Conservation (phyloP, 1,140 invertebrate genomes). For the Probaryconus sp. region DNA sequence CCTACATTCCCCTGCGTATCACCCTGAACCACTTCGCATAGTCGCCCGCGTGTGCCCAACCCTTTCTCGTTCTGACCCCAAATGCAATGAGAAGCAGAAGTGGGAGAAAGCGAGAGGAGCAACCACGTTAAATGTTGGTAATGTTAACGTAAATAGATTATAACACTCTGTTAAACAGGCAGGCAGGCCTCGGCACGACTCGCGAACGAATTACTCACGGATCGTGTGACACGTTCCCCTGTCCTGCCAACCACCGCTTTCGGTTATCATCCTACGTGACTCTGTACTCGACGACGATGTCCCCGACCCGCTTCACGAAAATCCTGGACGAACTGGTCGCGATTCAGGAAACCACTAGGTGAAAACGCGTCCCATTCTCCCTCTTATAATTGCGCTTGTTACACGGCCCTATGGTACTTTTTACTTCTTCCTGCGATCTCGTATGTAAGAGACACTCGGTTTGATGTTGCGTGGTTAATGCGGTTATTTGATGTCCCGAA, state of each 20-base stretch:
- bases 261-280: slow-evolving; percentile 74
- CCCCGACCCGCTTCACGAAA: slow-evolving; percentile 57
- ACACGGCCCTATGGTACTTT: slow-evolving; percentile 30
- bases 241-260: slow-evolving; percentile 77
- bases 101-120: slow-evolving; percentile 63
- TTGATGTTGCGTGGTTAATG: slow-evolving; percentile 37
- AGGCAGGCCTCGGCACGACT: slow-evolving; percentile 69
- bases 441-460: slow-evolving; percentile 53
- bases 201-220: slow-evolving; percentile 78
- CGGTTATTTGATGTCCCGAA: slow-evolving; percentile 33
- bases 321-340: slow-evolving; percentile 63
- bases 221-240: slow-evolving; percentile 78
- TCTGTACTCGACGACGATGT: slow-evolving; percentile 70
- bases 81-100: slow-evolving; percentile 57
- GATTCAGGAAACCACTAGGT: slow-evolving; percentile 56
- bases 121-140: slow-evolving; percentile 79
- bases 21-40: slow-evolving; percentile 50
- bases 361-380: slow-evolving; percentile 23
- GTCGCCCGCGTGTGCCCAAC: slow-evolving; percentile 46
- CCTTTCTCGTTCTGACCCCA: slow-evolving; percentile 60
- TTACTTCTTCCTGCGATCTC: slow-evolving; percentile 39
- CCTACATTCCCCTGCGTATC: slow-evolving; percentile 52
- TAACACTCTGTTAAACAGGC: slow-evolving; percentile 79
- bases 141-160: slow-evolving; percentile 80
- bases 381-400: slow-evolving; percentile 45